These are phyloP conservation scores for Oeneis ivallda DNA, from an alignment of 2,888 invertebrate genomes.

Conservation along the genomic window DNA sequence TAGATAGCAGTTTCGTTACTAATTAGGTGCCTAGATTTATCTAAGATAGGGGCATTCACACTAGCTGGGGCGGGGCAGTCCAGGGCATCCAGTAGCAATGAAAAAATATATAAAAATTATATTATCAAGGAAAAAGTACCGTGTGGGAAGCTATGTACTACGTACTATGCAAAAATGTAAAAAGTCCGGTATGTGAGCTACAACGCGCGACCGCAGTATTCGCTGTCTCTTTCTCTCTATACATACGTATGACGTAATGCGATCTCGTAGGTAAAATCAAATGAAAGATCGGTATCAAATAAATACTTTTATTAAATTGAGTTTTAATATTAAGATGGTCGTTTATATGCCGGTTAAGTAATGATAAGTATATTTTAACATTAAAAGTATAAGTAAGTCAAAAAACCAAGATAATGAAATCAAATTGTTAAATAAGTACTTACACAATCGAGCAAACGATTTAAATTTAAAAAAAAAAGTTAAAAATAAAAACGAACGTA, in stretches of 20 bases:
- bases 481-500: conserved; percentile 47
- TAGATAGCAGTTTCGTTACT: conserved; percentile 71
- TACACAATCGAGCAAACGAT: conserved; percentile 78
- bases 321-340: conserved; percentile 67
- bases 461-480: conserved; percentile 50
- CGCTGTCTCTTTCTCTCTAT: neutral
- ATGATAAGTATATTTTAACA: conserved; percentile 63
- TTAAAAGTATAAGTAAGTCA: conserved; percentile 69
- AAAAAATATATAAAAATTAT: conserved; percentile 61
- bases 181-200: conserved; percentile 80
- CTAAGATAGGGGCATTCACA: conserved; percentile 75
- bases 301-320: conserved; percentile 78
- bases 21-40: conserved; percentile 67
- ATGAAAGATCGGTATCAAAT: conserved; percentile 74
- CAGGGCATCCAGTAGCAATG: conserved; percentile 78
- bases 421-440: conserved; percentile 82
- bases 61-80: conserved; percentile 71
- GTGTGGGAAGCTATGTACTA: conserved; percentile 65
- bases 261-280: conserved; percentile 53
- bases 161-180: conserved; percentile 60
- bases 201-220: conserved; percentile 44
- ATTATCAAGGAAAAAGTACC: conserved; percentile 57
- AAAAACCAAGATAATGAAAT: conserved; percentile 57
- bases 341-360: conserved; percentile 75
- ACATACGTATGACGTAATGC: conserved; percentile 37